phyloP scores from a whole-genome alignment of 2,797 vertebrate genomes.

The Brachymystax lenok region DNA sequence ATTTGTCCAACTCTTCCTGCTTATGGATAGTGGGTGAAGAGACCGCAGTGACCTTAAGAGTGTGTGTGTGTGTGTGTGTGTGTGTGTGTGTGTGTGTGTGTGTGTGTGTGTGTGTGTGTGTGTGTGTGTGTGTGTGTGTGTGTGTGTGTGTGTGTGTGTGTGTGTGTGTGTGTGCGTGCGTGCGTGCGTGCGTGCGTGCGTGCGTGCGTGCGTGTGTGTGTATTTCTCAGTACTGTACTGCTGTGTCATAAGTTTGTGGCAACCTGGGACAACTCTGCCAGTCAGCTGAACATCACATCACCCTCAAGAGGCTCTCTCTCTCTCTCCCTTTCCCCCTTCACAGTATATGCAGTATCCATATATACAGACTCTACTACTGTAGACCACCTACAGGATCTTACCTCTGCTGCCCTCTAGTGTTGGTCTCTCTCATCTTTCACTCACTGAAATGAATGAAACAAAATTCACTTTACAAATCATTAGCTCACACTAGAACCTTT shows the following conservation, averaged over 20 bases:
- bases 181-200: too few species aligned
- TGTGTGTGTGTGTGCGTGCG: too few species aligned
- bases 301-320: neutral
- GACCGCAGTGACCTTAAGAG: neutral
- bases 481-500: neutral
- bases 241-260: conserved; percentile 11
- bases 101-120: neutral
- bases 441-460: neutral
- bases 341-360: neutral
- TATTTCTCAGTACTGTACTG: neutral
- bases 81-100: too few species aligned
- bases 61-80: neutral
- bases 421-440: conserved; percentile 8
- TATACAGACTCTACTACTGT: too few species aligned
- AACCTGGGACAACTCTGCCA: conserved; percentile 9
- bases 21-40: neutral
- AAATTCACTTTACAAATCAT: neutral
- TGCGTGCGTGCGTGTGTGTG: too few species aligned
- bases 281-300: conserved; percentile 3
- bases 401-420: conserved; percentile 66
- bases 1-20: conserved; percentile 1
- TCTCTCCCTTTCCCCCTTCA: too few species aligned
- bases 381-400: conserved; percentile 2
- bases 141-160: too few species aligned
- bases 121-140: too few species aligned